Base-by-base conservation (phyloP, 2,888 invertebrate genomes). In the Diplolepis rosae region DNA sequence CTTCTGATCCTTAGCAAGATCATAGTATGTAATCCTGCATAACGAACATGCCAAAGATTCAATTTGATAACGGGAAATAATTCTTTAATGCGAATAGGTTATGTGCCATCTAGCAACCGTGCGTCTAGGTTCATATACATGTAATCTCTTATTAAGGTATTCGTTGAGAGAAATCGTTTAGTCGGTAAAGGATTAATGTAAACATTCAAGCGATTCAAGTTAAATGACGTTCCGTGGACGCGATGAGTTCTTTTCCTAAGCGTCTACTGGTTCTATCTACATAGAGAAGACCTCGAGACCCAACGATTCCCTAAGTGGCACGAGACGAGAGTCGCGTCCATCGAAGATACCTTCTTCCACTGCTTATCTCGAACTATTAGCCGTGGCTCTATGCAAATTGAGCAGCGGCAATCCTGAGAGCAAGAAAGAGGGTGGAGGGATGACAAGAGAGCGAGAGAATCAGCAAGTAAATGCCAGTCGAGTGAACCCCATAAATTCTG, bases 351-450 rank as follows among this genome's bases (percentile, higher is more conserved):
- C 74, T 71, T 77, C 78, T 79, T 79, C 79, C 73, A 75, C 73
- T 73, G 79, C 82, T 83, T 86, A 86, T 86, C 85, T 82, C 73
- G 73, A 80, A 80, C 85, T 86, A 86, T 87, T 85, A 86, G 84
- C 82, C 79, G 83, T 79, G 79, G 78, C 84, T 83, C 80, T 83
- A 86, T 86, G 86, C 83, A 87, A 87, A 87, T 86, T 83, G 81
- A 81, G 79, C 78, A 77, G 82, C 73, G 66, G 75, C 73, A 71
- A 73, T 76, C 68, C 74, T 66, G 77, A 66, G 76, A 78, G 79
- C 75, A 73, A 75, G 54, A 50, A 68, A 72, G 65, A 54, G 66
- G 22, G 30, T 42, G 71, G 48, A 72, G 74, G 72, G 69, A 65
- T 70, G 69, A 69, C 65, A 45, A 66, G 24, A 67, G 48, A 51